These are phyloP conservation scores for Triplophysa siluroides DNA, from an alignment of 2,113 vertebrate species.

Conservation along the genomic window DNA sequence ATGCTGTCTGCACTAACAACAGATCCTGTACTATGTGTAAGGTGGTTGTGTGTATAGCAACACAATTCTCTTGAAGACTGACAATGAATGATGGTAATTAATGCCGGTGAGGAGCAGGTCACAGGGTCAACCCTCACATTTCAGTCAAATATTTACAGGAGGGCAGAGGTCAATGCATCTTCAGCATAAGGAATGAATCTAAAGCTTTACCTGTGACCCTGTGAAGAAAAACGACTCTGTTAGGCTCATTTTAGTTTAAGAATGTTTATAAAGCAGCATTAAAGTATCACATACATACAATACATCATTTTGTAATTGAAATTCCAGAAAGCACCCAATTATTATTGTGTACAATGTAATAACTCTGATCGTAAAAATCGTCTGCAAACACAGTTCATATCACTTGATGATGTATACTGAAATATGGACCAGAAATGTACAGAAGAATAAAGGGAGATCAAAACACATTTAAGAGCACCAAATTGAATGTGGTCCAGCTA, in stretches of 20 bases:
- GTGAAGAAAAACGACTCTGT: background rate
- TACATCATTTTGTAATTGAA: slow-evolving; percentile 7
- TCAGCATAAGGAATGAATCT: background rate
- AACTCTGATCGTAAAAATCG: background rate
- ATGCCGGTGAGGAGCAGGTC: background rate
- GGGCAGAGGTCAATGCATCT: background rate
- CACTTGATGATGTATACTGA: background rate
- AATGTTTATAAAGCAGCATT: slow-evolving; percentile 47
- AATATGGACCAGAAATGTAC: background rate
- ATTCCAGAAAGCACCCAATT: slow-evolving; percentile 28
- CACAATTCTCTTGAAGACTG: background rate
- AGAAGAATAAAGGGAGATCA: background rate
- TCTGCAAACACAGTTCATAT: background rate
- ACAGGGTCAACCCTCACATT: background rate
- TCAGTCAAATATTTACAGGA: slow-evolving; percentile 1
- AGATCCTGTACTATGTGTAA: background rate
- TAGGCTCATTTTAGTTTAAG: slow-evolving; percentile 19
- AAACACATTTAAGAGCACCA: background rate
- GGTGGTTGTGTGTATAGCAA: background rate
- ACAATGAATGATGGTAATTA: background rate
- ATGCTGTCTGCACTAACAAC: background rate
- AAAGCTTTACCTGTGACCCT: too few relatives aligned
- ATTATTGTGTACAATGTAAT: background rate
- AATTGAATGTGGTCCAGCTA: background rate
- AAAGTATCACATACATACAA: slow-evolving; percentile 40